Evolutionary conservation across 30 jellyfish, hydroid and myxozoan species (phyloP), one percentile per base, ranked within the genome.

Genomic region (Pseudorhiza aurosa): DNA sequence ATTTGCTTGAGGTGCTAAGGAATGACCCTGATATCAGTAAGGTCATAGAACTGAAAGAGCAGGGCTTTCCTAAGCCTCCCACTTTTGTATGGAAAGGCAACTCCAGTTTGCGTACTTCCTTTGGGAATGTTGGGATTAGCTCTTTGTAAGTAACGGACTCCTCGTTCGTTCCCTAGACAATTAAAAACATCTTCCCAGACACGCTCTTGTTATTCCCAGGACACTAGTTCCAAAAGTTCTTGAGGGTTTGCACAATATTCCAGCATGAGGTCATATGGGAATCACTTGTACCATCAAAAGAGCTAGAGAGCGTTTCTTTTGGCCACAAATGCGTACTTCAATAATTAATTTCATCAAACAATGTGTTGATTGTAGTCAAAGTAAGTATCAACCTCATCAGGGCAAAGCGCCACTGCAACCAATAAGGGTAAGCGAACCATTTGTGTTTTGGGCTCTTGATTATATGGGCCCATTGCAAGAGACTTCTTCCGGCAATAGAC

Each of bases 91-190:
- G 87, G 75, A 15, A 35, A 15, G 36, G 63, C 58, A 24, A 76
- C 72, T 32, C 80, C 27, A 32, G 4, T 39, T 32, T 76, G 8
- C 65, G 80, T 17, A 24, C 90, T 8, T 78, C n/a, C n/a, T 12
- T 57, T 60, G 84, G 90, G 42, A 78, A 8, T 60, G 75, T 32
- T 78, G 90, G 90, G 63, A 78, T 64, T n/a, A n/a, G n/a, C n/a
- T n/a, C n/a, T n/a, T n/a, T n/a, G n/a, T n/a, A n/a, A n/a, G n/a
- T n/a, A n/a, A n/a, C n/a, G n/a, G n/a, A n/a, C n/a, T n/a, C n/a
- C n/a, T n/a, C n/a, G n/a, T n/a, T n/a, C n/a, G n/a, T n/a, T n/a
- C n/a, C n/a, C n/a, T n/a, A 14, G 17, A 59, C 35, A 37, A 9
- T 36, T 8, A 60, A 36, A 45, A 28, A 14, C 63, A 21, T 39